These are phyloP conservation scores for Chaetophractus vellerosus DNA, from an alignment of 2,797 vertebrate genomes.

Conservation along the genomic window DNA sequence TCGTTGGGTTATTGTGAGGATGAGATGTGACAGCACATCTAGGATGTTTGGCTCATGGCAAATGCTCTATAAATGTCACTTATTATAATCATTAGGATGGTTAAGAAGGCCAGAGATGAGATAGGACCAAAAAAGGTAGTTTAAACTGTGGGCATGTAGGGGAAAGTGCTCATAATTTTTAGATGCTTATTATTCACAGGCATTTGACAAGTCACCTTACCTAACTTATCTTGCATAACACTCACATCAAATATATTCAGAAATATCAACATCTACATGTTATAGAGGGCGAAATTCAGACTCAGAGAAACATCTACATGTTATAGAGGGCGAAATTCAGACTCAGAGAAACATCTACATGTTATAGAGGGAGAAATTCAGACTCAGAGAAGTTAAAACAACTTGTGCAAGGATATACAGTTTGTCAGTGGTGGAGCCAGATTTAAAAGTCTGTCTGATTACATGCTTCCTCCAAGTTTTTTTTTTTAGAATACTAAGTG, in stretches of 20 bases:
- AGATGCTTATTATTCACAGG: background rate
- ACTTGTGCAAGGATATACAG: background rate
- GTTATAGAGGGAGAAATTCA: background rate
- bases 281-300: background rate
- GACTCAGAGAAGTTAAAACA: background rate
- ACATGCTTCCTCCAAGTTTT: background rate
- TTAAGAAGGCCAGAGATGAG: background rate
- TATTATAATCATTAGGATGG: background rate
- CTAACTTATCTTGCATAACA: background rate
- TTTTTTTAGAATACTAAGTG: background rate
- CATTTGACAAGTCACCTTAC: background rate
- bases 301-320: background rate
- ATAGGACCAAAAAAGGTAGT: background rate
- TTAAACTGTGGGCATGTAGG: background rate
- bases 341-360: background rate
- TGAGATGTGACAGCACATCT: background rate
- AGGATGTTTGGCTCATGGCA: background rate
- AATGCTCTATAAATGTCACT: background rate
- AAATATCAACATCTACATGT: background rate
- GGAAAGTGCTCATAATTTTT: background rate
- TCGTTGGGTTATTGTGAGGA: background rate
- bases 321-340: background rate
- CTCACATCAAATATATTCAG: background rate
- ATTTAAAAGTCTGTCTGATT: background rate
- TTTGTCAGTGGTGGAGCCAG: background rate